Percentiles rank a stretch among this genome's conserved stretches.
Evolutionary conservation across 2,888 invertebrate species (phyloP).

Genomic region (Latrodectus elegans): DNA sequence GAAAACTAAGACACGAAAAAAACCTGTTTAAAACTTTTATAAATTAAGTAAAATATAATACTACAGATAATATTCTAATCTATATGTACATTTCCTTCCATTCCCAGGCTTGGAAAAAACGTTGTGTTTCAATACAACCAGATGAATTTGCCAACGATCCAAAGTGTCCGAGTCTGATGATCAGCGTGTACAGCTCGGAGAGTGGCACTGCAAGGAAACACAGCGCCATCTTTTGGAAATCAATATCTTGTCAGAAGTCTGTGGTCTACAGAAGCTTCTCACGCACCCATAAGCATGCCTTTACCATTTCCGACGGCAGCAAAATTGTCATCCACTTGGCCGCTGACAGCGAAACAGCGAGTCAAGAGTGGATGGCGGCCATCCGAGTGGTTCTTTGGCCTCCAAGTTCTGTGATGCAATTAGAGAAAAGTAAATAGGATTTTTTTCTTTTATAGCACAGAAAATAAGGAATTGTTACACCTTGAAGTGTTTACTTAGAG

Average conservation of each 20-base stretch:
- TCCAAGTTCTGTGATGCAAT: constrained; percentile 64
- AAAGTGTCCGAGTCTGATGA: constrained; percentile 37
- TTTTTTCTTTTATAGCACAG: too few species aligned
- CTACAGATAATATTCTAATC: too few species aligned
- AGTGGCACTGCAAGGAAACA: constrained; percentile 34
- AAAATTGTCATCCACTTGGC: constrained; percentile 67
- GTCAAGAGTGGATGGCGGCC: constrained; percentile 70
- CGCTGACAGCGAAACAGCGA: constrained; percentile 64
- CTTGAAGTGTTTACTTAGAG: too few species aligned
- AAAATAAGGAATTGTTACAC: too few species aligned
- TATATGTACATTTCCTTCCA: not conserved
- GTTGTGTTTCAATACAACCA: constrained; percentile 52
- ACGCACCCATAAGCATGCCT: constrained; percentile 64
- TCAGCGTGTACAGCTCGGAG: constrained; percentile 53
- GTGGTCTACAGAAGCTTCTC: constrained; percentile 65
- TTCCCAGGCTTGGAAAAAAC: constrained; percentile 59
- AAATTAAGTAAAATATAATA: too few species aligned
- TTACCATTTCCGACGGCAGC: constrained; percentile 64
- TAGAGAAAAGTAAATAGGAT: constrained; percentile 68
- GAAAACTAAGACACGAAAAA: too few species aligned
- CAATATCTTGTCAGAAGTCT: constrained; percentile 42
- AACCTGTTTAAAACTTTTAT: too few species aligned
- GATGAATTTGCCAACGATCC: constrained; percentile 53
- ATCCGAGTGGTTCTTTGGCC: constrained; percentile 70
- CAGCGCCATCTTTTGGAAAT: constrained; percentile 56